Base-by-base conservation (phyloP, 2,888 invertebrate genomes). In the Lithophane ornitopus region DNA sequence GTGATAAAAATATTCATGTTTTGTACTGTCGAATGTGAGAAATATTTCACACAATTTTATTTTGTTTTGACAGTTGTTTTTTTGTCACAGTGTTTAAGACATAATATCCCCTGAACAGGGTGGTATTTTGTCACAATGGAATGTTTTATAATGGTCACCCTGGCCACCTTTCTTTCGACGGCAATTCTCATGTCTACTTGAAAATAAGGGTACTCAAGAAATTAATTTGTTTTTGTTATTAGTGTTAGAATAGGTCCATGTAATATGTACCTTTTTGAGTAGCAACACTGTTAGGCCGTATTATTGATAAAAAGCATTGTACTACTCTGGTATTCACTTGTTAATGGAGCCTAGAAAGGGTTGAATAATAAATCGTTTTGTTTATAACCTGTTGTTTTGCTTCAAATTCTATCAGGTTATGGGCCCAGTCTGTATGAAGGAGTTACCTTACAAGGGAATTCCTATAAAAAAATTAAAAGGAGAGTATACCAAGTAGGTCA, bases 221-320 rank as follows among this genome's bases (percentile, higher is more conserved):
- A 75, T 74, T n/a, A 66, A 71, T 70, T 83, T 22, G 9, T 56
- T 54, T 58, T 58, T 44, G 34, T 34, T 34, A 34, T 34, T n/a
- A n/a, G n/a, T n/a, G n/a, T n/a, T n/a, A n/a, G n/a, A n/a, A n/a
- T n/a, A n/a, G n/a, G n/a, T n/a, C n/a, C n/a, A n/a, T n/a, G n/a
- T n/a, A n/a, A n/a, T n/a, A n/a, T n/a, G n/a, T n/a, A n/a, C n/a
- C n/a, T n/a, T n/a, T n/a, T n/a, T n/a, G n/a, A n/a, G n/a, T n/a
- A n/a, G n/a, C n/a, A n/a, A n/a, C n/a, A n/a, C n/a, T n/a, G n/a
- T n/a, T n/a, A n/a, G n/a, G n/a, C n/a, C n/a, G n/a, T n/a, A n/a
- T n/a, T n/a, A n/a, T n/a, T n/a, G n/a, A n/a, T n/a, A n/a, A n/a
- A n/a, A n/a, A n/a, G n/a, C n/a, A n/a, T n/a, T n/a, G n/a, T n/a